A percentile compares a stretch with the other conserved stretches of the same genome.
phyloP scores from a whole-genome alignment of 1,140 invertebrate species.

The Vanessa atalanta region DNA sequence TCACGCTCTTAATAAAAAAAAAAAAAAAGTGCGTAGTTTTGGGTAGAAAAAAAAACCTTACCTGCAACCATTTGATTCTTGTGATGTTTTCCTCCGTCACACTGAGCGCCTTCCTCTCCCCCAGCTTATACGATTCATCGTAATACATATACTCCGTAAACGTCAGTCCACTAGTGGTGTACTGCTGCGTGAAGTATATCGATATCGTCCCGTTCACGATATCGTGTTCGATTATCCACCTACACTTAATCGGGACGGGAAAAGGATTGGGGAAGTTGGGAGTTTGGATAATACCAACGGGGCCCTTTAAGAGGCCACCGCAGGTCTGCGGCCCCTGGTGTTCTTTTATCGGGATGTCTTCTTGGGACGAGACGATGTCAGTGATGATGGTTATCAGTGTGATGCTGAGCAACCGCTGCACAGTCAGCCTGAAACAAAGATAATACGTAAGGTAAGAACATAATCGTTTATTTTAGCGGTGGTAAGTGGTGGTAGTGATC shows the following conservation, averaged over 20 bases:
- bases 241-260: constrained; percentile 89
- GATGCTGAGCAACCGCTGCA: constrained; percentile 57
- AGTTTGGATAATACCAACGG: constrained; percentile 87
- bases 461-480: too few species aligned
- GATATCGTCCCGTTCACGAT: constrained; percentile 86
- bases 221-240: constrained; percentile 92
- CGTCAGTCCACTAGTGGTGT: constrained; percentile 88
- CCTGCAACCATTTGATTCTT: constrained; percentile 84
- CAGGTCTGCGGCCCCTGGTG: constrained; percentile 79
- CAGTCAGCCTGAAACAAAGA: constrained; percentile 65
- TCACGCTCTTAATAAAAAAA: too few species aligned
- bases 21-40: too few species aligned
- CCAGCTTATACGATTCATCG: constrained; percentile 85
- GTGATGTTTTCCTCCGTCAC: constrained; percentile 88
- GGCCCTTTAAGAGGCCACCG: constrained; percentile 83
- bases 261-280: constrained; percentile 91
- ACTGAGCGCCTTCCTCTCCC: constrained; percentile 81
- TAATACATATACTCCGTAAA: constrained; percentile 93
- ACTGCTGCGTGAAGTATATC: constrained; percentile 93
- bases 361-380: constrained; percentile 49
- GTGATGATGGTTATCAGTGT: constrained; percentile 56
- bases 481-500: too few species aligned
- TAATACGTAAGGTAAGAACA: neutral
- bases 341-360: constrained; percentile 44
- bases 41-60: constrained; percentile 59